A percentile compares a stretch with the other conserved stretches of the same genome.
These are phyloP conservation scores for Pollimyrus isidori DNA, from an alignment of 2,113 vertebrate species.

Conservation along the genomic window DNA sequence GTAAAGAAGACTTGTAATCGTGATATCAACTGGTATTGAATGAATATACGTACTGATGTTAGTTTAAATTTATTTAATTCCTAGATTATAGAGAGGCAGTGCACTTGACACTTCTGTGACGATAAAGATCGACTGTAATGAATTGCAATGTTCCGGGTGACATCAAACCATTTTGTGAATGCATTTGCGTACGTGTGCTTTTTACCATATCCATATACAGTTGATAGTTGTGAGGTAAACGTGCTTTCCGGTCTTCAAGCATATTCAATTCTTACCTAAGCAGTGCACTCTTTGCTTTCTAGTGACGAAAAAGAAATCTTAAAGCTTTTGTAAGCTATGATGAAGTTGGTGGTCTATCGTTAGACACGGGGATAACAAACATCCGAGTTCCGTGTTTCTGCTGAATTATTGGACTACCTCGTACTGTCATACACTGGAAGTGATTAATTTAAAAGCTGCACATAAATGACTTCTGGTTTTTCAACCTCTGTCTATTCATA, in stretches of 20 bases:
- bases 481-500: not conserved
- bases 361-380: not conserved
- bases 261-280: not conserved
- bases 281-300: not conserved
- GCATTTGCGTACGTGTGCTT: not conserved
- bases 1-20: not conserved
- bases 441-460: not conserved
- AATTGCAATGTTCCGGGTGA: not conserved
- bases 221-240: constrained; percentile 17
- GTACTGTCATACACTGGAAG: not conserved
- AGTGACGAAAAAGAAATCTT: not conserved
- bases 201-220: constrained; percentile 4
- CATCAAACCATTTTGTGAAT: constrained; percentile 5
- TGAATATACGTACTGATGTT: not conserved
- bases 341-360: constrained; percentile 7
- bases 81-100: not conserved
- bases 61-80: not conserved
- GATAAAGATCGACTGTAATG: not conserved
- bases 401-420: not conserved
- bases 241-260: not conserved
- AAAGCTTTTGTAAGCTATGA: not conserved
- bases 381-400: not conserved
- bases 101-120: constrained; percentile 18
- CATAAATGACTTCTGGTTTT: not conserved
- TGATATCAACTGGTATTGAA: not conserved